A percentile compares a stretch with the other conserved stretches of the same genome.
Conservation (phyloP, 2,797 vertebrate genomes). For the Falco columbarius region DNA sequence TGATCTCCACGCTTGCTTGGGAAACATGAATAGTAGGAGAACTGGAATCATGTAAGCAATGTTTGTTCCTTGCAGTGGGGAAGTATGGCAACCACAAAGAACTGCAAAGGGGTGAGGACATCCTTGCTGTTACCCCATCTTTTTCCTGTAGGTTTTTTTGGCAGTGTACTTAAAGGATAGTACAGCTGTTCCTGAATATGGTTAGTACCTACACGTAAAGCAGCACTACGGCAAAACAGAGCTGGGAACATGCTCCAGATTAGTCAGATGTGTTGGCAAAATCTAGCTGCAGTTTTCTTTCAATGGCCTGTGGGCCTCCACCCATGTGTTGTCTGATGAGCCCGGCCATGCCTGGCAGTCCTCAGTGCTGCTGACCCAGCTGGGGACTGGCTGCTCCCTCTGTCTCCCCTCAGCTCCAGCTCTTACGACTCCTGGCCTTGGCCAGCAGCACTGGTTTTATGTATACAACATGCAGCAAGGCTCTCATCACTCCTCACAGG, state of each 20-base stretch:
- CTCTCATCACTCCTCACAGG: not conserved
- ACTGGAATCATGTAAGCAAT: not conserved
- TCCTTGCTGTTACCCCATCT: not conserved
- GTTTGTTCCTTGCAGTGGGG: not conserved
- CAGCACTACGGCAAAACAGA: fast-evolving
- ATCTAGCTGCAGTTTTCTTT: conserved; percentile 3
- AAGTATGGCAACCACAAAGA: not conserved
- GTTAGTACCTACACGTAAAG: not conserved
- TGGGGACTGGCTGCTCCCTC: conserved; percentile 11
- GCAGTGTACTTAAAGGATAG: not conserved
- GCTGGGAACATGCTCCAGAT: not conserved
- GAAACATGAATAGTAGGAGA: not conserved
- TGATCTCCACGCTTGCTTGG: not conserved
- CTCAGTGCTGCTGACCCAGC: not conserved
- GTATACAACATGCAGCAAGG: not conserved
- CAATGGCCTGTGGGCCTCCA: conserved; percentile 29
- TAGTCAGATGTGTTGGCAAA: conserved; percentile 47
- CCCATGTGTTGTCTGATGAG: conserved; percentile 16
- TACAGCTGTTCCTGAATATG: fast-evolving
- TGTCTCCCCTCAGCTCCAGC: not conserved
- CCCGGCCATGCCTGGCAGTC: conserved; percentile 15
- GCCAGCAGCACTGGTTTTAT: not conserved
- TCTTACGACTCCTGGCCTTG: not conserved
- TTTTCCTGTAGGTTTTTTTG: not conserved
- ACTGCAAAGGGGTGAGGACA: not conserved